Conservation (phyloP, 2,113 vertebrate genomes). For the Cisticola juncidis region DNA sequence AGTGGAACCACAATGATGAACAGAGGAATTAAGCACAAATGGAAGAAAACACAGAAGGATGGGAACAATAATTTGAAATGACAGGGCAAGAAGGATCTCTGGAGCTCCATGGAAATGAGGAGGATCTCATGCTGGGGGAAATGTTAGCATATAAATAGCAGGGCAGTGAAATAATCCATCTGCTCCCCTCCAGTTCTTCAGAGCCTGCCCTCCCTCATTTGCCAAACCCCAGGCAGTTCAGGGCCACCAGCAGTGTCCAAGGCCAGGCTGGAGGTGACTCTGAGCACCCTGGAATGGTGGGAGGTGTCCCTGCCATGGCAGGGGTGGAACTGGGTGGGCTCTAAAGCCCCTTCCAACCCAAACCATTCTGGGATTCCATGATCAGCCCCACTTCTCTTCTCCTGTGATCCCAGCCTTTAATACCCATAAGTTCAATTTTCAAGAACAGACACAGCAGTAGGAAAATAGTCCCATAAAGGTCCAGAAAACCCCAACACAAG, state of each 20-base stretch:
- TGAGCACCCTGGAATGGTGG: not conserved
- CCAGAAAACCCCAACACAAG: not conserved
- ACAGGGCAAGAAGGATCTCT: conserved; percentile 26
- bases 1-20: not conserved
- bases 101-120: conserved; percentile 41
- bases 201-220: not conserved
- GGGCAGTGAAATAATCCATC: not conserved
- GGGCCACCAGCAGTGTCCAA: not conserved
- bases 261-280: not conserved
- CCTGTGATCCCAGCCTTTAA: not conserved
- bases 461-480: not conserved
- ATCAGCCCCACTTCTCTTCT: not conserved
- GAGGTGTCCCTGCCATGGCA: not conserved
- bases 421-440: not conserved
- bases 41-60: conserved; percentile 2
- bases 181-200: not conserved
- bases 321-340: not conserved
- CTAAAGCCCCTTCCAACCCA: not conserved
- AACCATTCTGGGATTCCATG: not conserved
- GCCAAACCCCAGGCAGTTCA: not conserved
- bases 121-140: conserved; percentile 4
- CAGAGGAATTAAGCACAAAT: conserved; percentile 33
- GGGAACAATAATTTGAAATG: not conserved
- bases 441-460: not conserved
- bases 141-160: conserved; percentile 5